Base-by-base conservation (phyloP, 2,113 vertebrate genomes). In the Datnioides undecimradiatus region DNA sequence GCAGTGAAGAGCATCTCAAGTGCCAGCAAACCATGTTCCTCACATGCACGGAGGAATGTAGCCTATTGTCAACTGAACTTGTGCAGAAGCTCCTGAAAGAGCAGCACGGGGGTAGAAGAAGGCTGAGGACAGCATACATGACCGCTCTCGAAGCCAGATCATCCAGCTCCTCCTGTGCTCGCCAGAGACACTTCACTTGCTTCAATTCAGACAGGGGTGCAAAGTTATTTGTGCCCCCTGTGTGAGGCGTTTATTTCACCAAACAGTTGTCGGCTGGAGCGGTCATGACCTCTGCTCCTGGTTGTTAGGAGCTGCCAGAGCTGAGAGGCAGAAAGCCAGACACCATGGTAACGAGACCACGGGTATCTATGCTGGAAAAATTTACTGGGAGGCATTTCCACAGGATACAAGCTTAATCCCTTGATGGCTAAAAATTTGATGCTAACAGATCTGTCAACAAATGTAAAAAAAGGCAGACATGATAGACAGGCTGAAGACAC, bases 211-310 rank as follows among this genome's bases (percentile, higher is more conserved):
- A 70, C 36, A 2, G 78, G 80, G 69, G 87, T 72, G 85, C 84
- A 91, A 86, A 91, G 90, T 91, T 91, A 90, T 93, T 91, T 78
- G 80, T 84, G 81, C 87, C 87, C 89, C 87, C 89, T 65, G 70
- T 52, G 87, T 67, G 89, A 87, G 82, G 60, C 65, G 51, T 54
- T 92, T 83, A 94, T 88, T 92, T 87, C 87, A 87, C 84, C 84
- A 79, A 90, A 85, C 91, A 92, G 90, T 86, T 90, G 91, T 68
- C 72, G 76, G 84, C 87, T 73, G 80, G 68, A 87, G 80, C 19
- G 83, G 87, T 93, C 84, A 16, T 3, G 66, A 91, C 91, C 90
- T 88, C 86, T 88, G 85, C 74, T 68, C 88, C 70, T 6, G 57
- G 75, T 86, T 76, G 79, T 87, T 80, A 85, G 85, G 88, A 84